Percentiles rank a stretch among this genome's conserved stretches.
Conservation (phyloP, 1,140 invertebrate genomes). For the Drosophila teissieri region DNA sequence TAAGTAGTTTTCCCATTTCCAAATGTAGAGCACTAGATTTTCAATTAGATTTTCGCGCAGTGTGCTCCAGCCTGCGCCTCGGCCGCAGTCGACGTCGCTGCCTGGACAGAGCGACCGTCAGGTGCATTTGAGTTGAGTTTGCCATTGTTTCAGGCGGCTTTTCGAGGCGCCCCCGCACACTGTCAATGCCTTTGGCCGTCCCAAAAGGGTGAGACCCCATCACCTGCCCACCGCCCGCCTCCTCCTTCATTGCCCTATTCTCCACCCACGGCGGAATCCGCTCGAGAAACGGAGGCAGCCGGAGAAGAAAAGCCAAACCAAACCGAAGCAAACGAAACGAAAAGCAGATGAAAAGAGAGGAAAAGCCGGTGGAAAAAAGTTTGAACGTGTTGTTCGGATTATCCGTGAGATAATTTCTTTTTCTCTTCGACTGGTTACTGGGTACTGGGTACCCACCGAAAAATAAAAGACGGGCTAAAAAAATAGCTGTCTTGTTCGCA, state of each 20-base stretch:
- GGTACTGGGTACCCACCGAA: slow-evolving; percentile 42
- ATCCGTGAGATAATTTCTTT: slow-evolving; percentile 82
- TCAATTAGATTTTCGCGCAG: slow-evolving; percentile 5
- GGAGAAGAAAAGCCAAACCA: slow-evolving; percentile 2
- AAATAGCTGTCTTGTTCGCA: slow-evolving; percentile 74
- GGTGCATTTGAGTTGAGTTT: slow-evolving; percentile 39
- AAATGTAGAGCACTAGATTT: no score
- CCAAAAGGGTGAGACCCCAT: slow-evolving; percentile 74
- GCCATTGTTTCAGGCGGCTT: slow-evolving; percentile 41
- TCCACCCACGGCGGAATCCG: slow-evolving; percentile 39
- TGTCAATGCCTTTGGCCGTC: slow-evolving; percentile 40
- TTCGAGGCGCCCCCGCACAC: slow-evolving; percentile 69
- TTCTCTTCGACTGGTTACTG: slow-evolving; percentile 44
- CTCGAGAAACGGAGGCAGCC: slow-evolving; percentile 39
- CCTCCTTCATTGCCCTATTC: neutral
- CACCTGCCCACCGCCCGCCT: slow-evolving; percentile 22
- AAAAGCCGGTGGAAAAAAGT: slow-evolving; percentile 33
- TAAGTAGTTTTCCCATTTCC: neutral
- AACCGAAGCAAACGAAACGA: neutral
- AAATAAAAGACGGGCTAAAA: neutral
- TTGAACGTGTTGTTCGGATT: slow-evolving; percentile 81
- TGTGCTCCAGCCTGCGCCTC: neutral
- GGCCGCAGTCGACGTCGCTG: neutral
- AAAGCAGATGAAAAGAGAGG: slow-evolving; percentile 27
- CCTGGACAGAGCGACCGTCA: slow-evolving; percentile 21